Evolutionary conservation across 1,140 invertebrate species (phyloP).

Genomic region (Philotrypesis tridentata): DNA sequence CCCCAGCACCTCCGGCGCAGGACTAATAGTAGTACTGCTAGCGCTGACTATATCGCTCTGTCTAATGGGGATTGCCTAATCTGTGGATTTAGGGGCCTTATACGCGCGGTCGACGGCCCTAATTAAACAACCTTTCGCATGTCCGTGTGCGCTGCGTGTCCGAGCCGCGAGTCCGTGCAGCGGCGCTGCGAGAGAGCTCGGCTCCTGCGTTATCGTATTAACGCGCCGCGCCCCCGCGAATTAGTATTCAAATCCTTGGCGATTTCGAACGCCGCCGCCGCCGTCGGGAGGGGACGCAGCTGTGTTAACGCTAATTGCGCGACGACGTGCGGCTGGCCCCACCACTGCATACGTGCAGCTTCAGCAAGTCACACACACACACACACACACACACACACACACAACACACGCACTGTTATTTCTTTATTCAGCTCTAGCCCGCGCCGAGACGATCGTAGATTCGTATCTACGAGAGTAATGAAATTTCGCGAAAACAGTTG

Average conservation of each 20-base stretch:
- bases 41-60: too few relatives aligned
- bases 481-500: too few relatives aligned
- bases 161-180: background rate
- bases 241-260: conserved; percentile 36
- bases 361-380: background rate
- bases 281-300: background rate
- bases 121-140: conserved; percentile 23
- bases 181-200: too few relatives aligned
- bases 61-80: conserved; percentile 45
- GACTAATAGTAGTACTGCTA: background rate
- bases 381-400: too few relatives aligned
- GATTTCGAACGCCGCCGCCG: background rate
- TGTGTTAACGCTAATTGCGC: conserved; percentile 28
- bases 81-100: conserved; percentile 41
- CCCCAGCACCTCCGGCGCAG: too few relatives aligned
- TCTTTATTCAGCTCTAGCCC: too few relatives aligned
- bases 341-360: background rate
- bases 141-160: background rate
- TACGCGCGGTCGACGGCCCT: background rate
- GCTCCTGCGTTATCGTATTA: conserved; percentile 34
- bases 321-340: background rate
- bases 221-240: conserved; percentile 32
- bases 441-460: too few relatives aligned
- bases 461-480: too few relatives aligned
- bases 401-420: too few relatives aligned